Conservation (phyloP, 2,797 vertebrate genomes). For the Hypotaenidia okinawae region DNA sequence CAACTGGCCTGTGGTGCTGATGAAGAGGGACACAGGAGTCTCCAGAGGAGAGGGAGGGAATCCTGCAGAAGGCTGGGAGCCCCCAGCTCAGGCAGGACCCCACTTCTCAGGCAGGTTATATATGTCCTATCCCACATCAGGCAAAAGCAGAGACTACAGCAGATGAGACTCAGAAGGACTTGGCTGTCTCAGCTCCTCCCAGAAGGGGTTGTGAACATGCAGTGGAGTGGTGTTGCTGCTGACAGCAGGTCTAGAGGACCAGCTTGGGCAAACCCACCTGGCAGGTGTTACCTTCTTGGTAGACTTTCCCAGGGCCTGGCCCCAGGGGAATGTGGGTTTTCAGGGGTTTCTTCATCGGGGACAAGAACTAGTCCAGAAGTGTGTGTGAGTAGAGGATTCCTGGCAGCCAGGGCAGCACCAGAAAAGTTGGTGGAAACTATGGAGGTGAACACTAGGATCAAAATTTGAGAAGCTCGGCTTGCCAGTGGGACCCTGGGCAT, state of each 20-base stretch:
- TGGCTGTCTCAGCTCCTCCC: background rate
- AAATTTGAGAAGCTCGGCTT: background rate
- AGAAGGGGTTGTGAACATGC: rapidly evolving
- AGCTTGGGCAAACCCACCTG: background rate
- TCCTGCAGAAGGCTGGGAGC: background rate
- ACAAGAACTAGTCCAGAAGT: rapidly evolving
- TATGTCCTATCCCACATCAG: no score
- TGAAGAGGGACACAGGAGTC: background rate
- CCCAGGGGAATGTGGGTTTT: rapidly evolving
- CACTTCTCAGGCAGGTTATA: background rate
- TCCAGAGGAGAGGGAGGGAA: background rate
- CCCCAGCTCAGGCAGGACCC: no score
- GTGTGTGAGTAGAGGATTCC: background rate
- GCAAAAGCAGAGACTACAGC: rapidly evolving
- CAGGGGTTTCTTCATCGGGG: background rate
- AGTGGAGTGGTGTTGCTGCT: rapidly evolving
- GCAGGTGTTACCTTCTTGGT: background rate
- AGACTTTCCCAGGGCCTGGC: background rate
- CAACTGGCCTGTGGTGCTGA: rapidly evolving
- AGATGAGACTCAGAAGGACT: rapidly evolving
- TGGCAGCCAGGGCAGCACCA: background rate
- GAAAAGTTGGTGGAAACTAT: background rate
- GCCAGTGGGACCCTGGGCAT: background rate
- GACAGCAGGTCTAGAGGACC: no score
- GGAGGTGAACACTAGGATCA: rapidly evolving